Base-by-base conservation (phyloP, 2,113 vertebrate species). In the Phodopus roborovskii region DNA sequence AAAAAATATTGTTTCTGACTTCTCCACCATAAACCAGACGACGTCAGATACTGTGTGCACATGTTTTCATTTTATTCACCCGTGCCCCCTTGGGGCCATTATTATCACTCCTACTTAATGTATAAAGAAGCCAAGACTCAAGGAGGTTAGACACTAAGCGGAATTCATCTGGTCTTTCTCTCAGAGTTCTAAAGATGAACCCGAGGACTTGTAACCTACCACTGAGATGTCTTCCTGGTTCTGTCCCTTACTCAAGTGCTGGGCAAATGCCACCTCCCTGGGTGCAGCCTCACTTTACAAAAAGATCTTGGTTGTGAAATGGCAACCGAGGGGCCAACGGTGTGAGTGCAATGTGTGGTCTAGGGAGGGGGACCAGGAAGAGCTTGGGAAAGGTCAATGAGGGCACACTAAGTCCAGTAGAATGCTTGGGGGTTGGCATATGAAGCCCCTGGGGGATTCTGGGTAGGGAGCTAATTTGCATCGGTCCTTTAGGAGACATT, bases 301-400 rank as follows among this genome's bases (percentile, higher is more conserved):
- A 81, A 88, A 64, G 22, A 2, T 45, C n/a, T 81, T 16, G 7
- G 33, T 53, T 71, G 42, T 48, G 24, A 62, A 66, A 66, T 60
- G 20, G 77, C 15, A 50, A 42, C 5, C 16, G 22, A 15, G 5
- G 9, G 19, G 20, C n/a, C 4, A 0, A 0, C 36, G 50, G n/a
- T 7, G 45, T 93, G 68, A 5, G 22, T 86, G n/a, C 13, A 39
- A 16, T 5, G 3, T 33, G 7, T 48, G n/a, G 3, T 17, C 20
- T 45, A 33, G 45, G 71, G 28, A 60, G 2, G 15, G 5, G 19
- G 39, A 3, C 33, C 17, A n/a, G 13, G 1, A 1, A 13, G 39
- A 58, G 17, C 17, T 2, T 20, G 0, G 24, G 48, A 48, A 19
- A 17, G 17, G 26, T 26, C 28, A 9, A 42, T 60, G 75, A 39